Percentiles rank a stretch among this genome's conserved stretches.
phyloP scores from a whole-genome alignment of 2,113 vertebrate genomes.

The Formicarius rufipectus region DNA sequence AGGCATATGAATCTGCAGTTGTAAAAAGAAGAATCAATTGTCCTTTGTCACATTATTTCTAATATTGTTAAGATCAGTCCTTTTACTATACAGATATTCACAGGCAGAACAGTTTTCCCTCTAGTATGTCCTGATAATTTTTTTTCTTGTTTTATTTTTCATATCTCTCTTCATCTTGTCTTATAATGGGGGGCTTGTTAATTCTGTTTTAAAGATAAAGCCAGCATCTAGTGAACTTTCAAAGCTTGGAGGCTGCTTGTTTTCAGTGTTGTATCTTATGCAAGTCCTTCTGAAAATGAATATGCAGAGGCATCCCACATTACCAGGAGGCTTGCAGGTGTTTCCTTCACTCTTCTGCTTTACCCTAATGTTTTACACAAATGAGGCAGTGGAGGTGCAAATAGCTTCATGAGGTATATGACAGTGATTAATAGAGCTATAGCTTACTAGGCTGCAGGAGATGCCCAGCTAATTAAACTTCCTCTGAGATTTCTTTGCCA shows the following conservation, averaged over 20 bases:
- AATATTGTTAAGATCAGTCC: neutral
- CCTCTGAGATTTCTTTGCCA: neutral
- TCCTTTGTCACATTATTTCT: neutral
- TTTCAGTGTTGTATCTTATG: neutral
- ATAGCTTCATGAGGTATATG: neutral
- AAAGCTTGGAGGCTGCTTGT: neutral
- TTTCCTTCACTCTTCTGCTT: neutral
- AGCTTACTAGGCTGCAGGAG: neutral
- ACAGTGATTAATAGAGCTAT: neutral
- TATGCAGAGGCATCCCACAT: rapidly evolving
- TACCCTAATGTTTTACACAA: neutral
- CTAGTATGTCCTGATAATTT: neutral
- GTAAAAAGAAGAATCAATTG: neutral
- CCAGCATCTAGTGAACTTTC: neutral
- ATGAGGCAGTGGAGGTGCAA: neutral
- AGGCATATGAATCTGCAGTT: neutral
- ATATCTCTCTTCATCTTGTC: neutral
- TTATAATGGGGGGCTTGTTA: neutral
- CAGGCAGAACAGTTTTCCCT: neutral
- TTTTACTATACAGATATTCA: neutral
- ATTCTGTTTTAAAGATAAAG: neutral
- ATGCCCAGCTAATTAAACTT: neutral
- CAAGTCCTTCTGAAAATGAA: neutral
- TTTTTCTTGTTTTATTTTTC: neutral
- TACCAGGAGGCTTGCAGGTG: neutral